phyloP scores from a whole-genome alignment of 2,113 vertebrate species.

The Brachirus orientalis region DNA sequence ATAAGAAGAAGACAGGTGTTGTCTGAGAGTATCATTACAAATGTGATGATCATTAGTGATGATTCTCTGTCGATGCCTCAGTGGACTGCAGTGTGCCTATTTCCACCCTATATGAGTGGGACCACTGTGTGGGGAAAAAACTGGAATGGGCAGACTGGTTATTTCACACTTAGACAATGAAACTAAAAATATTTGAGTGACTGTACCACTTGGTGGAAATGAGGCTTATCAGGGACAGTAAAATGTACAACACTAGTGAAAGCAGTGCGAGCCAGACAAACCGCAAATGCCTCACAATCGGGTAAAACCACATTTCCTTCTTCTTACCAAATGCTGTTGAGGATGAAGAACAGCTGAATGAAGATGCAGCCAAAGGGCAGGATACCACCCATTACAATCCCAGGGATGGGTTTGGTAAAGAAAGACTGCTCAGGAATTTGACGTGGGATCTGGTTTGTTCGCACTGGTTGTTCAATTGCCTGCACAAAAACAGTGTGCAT shows the following conservation, averaged over 20 bases:
- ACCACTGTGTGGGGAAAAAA: too few species aligned
- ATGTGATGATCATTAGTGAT: too few species aligned
- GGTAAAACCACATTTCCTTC: conserved; percentile 7
- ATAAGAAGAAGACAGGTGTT: too few species aligned
- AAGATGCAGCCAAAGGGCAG: conserved; percentile 98
- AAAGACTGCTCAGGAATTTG: conserved; percentile 98
- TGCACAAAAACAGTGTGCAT: conserved; percentile 51
- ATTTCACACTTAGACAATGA: too few species aligned
- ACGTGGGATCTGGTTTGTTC: conserved; percentile 98
- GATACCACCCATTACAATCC: conserved; percentile 98
- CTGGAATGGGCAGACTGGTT: too few species aligned
- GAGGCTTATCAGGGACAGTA: accelerated
- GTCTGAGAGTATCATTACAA: too few species aligned
- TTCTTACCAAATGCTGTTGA: conserved; percentile 97
- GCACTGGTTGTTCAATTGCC: conserved; percentile 96
- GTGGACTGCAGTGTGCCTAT: too few species aligned
- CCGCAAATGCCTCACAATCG: neutral
- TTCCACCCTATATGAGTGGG: too few species aligned
- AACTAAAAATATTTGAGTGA: too few species aligned
- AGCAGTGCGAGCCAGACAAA: neutral
- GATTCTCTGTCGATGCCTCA: too few species aligned
- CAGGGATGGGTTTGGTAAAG: conserved; percentile 95
- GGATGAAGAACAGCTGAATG: conserved; percentile 98
- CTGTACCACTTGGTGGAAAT: too few species aligned
- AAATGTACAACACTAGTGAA: neutral